Evolutionary conservation across 2,113 vertebrate genomes (phyloP), one percentile per base, ranked within the genome.

Genomic region (Microtus oregoni): DNA sequence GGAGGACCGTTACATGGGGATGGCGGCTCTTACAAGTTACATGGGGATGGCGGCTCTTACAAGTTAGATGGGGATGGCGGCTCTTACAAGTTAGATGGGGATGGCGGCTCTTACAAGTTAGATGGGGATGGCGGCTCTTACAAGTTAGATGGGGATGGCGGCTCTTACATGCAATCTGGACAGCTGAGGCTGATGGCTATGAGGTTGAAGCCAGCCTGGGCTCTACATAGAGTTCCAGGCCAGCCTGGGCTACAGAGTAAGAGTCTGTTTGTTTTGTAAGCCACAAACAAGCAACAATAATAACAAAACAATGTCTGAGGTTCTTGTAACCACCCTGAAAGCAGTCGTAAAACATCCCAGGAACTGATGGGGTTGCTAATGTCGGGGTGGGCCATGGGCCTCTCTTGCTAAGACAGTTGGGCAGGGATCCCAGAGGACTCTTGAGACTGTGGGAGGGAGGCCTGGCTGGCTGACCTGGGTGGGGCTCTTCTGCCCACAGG

Each of bases 401-500:
- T 91, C 19, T 77, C 61, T 89, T 73, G 47, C 44, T 73, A 72
- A 4, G 22, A 38, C 14, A 58, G 75, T 76, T 8, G 58, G 22
- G 44, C 72, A 72, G 44, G 65, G 44, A 77, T 52, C 13, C 15
- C n/a, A 44, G 28, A 82, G 58, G 24, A 70, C 44, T n/a, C 19
- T 10, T 2, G 55, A 50, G 63, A 5, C 15, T 10, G 30, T 4
- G 38, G n/a, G 86, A 88, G 26, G 50, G 89, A 86, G 19, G 55
- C 19, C 58, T 58, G 58, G 58, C 58, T 58, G 55, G 47, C 86
- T 91, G n/a, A 85, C 50, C 4, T 35, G 30, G 50, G 7, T 32
- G 22, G 32, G 22, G 26, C 44, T 78, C 20, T 78, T 95, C 95
- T 83, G 38, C 72, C 70, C 55, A 47, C 83, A 99, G 99, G 99